These are phyloP conservation scores for Phalloptychus januarius DNA, from an alignment of 2,797 vertebrate species.

Conservation along the genomic window DNA sequence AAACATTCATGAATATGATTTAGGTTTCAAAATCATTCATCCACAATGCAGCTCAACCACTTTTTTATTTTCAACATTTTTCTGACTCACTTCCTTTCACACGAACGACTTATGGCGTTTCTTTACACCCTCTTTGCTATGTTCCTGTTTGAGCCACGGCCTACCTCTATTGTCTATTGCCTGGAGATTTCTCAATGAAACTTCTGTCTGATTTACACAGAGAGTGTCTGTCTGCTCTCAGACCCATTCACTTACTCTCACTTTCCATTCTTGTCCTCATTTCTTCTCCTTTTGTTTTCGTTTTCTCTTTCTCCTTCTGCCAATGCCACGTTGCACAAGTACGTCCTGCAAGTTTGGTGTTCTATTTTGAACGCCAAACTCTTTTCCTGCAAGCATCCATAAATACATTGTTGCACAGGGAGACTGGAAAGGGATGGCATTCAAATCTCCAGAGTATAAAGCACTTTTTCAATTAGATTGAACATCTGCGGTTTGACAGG, in stretches of 20 bases:
- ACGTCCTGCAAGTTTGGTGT: conserved; percentile 15
- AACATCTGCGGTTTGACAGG: neutral
- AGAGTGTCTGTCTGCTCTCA: conserved; percentile 61
- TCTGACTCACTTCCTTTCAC: conserved; percentile 18
- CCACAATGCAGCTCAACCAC: neutral
- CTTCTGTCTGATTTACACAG: conserved; percentile 78
- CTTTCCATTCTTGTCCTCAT: conserved; percentile 49
- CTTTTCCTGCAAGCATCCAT: conserved; percentile 11
- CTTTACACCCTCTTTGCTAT: conserved; percentile 55
- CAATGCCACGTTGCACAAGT: conserved; percentile 20
- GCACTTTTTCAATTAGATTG: conserved; percentile 12
- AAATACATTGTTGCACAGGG: conserved; percentile 9
- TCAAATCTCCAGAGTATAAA: conserved; percentile 12
- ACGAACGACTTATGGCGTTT: conserved; percentile 42
- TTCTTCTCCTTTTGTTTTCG: conserved; percentile 23
- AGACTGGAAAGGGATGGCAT: neutral
- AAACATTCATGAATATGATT: neutral
- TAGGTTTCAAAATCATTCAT: neutral
- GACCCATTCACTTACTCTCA: conserved; percentile 67
- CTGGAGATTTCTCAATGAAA: conserved; percentile 74
- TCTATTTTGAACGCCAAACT: conserved; percentile 18
- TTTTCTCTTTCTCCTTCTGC: conserved; percentile 14
- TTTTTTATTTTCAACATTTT: conserved; percentile 6
- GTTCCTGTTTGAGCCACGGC: conserved; percentile 53
- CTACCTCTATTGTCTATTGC: conserved; percentile 72